A percentile compares a stretch with the other conserved stretches of the same genome.
Conservation (phyloP, 2,113 vertebrate genomes). For the Hemicordylus capensis region DNA sequence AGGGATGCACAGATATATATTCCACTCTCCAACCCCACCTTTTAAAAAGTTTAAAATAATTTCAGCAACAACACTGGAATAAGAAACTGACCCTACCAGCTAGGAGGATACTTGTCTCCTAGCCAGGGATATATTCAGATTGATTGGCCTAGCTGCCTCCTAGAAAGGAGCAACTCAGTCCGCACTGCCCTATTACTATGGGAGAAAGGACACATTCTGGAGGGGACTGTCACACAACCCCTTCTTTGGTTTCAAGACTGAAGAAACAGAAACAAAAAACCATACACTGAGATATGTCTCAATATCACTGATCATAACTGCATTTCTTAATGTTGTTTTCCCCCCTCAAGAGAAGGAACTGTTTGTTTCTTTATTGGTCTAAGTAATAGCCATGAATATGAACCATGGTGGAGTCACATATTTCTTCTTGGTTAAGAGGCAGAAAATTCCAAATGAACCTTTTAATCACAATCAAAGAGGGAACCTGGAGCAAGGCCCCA, state of each 20-base stretch:
- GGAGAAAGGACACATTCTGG: background rate
- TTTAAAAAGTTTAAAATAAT: no score
- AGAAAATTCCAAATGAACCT: background rate
- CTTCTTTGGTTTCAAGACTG: background rate
- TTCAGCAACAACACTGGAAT: no score
- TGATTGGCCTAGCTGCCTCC: no score
- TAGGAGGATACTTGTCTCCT: no score
- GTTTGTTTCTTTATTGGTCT: background rate
- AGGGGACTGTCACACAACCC: background rate
- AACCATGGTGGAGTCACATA: background rate
- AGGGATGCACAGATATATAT: no score
- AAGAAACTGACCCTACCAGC: no score
- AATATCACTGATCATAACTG: background rate
- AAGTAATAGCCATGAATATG: background rate
- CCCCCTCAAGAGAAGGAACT: background rate
- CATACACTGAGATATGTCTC: background rate
- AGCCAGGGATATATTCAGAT: no score
- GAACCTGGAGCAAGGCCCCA: background rate
- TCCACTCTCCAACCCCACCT: background rate
- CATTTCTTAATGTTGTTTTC: background rate
- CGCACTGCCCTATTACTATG: no score
- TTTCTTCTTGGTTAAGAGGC: background rate
- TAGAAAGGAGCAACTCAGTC: no score
- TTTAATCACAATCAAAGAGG: background rate
- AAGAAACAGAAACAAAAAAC: background rate